Conservation (phyloP, 2,797 vertebrate genomes). For the Threskiornis aethiopicus region DNA sequence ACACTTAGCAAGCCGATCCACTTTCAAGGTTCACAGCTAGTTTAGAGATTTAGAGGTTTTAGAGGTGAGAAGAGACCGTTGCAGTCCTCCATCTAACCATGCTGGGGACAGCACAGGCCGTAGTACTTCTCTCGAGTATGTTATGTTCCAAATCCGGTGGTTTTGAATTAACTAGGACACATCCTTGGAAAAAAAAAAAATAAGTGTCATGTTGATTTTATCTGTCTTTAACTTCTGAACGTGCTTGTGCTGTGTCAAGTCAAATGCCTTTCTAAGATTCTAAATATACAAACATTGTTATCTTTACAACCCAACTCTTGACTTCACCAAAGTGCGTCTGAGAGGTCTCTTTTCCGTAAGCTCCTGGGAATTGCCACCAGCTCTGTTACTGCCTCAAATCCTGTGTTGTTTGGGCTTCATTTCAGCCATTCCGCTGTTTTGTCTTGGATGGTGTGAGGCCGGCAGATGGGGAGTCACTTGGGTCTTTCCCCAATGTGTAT, state of each 20-base stretch:
- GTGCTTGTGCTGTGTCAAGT: not conserved
- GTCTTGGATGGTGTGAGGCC: not conserved
- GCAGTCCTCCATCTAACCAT: not conserved
- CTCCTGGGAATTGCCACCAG: not conserved
- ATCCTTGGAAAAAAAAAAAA: not conserved
- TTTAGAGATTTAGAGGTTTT: not conserved
- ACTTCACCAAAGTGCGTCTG: accelerated
- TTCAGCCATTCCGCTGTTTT: not conserved
- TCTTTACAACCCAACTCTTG: not conserved
- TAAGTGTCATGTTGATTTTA: not conserved
- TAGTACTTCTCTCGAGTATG: not conserved
- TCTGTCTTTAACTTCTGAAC: not conserved
- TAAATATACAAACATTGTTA: not conserved
- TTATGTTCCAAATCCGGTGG: accelerated
- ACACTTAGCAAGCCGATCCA: not conserved
- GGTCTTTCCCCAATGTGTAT: not conserved
- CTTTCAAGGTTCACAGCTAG: not conserved
- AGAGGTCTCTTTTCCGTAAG: not conserved
- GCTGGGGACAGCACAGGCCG: not conserved
- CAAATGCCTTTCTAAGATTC: not conserved
- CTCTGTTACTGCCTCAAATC: not conserved
- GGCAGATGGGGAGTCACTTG: accelerated
- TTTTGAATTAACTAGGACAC: not conserved
- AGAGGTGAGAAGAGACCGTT: not conserved
- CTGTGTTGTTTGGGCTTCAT: not conserved